Percentiles rank a stretch among this genome's conserved stretches.
phyloP scores from a whole-genome alignment of 64 coral and sea anemone genomes.

The Porites australiensis region DNA sequence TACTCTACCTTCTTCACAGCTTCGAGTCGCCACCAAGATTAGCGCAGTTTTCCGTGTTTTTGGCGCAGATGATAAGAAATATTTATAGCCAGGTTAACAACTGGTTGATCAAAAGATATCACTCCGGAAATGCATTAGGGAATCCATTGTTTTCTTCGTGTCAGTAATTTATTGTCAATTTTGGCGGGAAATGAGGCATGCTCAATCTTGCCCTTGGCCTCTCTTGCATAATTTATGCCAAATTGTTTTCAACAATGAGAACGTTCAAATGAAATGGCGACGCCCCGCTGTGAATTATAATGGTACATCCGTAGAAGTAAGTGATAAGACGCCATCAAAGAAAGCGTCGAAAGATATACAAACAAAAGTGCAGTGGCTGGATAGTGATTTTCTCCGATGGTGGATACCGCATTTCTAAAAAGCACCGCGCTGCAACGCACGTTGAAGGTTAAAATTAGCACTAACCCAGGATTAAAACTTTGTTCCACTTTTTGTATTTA shows the following conservation, averaged over 20 bases:
- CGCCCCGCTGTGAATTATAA: neutral
- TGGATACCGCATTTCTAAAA: too few relatives aligned
- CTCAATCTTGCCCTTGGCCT: constrained; percentile 7
- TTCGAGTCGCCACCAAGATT: too few relatives aligned
- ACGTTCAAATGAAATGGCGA: neutral
- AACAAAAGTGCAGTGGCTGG: too few relatives aligned
- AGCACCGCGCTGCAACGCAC: too few relatives aligned
- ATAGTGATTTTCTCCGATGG: too few relatives aligned
- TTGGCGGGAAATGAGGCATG: constrained; percentile 25
- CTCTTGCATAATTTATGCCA: constrained; percentile 3
- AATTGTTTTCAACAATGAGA: neutral
- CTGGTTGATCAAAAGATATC: neutral
- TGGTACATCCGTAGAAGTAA: neutral
- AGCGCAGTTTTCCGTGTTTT: neutral
- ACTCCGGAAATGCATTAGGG: neutral
- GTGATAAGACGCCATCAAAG: too few relatives aligned
- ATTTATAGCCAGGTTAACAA: neutral
- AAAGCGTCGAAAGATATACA: too few relatives aligned
- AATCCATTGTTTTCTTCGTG: neutral
- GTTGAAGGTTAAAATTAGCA: too few relatives aligned
- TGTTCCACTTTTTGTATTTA: too few relatives aligned
- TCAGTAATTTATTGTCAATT: neutral
- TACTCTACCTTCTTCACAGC: too few relatives aligned
- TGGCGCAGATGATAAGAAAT: neutral
- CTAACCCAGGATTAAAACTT: too few relatives aligned